Evolutionary conservation across 2,113 vertebrate species (phyloP).

Genomic region (Pelmatolapia mariae): DNA sequence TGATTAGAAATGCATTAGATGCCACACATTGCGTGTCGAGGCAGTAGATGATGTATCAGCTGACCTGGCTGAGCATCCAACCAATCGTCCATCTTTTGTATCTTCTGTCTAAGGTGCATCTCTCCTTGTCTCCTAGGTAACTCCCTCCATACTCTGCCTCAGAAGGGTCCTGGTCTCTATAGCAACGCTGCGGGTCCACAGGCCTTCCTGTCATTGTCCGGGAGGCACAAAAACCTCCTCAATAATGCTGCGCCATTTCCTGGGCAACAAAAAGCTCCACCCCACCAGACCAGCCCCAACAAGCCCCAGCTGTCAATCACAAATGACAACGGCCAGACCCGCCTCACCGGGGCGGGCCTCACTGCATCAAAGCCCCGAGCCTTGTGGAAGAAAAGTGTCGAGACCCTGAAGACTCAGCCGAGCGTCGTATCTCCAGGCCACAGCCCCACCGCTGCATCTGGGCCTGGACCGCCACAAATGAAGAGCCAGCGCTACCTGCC

Average conservation of each 20-base stretch:
- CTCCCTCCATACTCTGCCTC: slow-evolving; percentile 65
- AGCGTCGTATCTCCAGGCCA: slow-evolving; percentile 50
- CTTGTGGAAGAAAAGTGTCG: slow-evolving; percentile 94
- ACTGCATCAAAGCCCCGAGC: slow-evolving; percentile 82
- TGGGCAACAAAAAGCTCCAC: slow-evolving; percentile 63
- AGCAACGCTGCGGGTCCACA: slow-evolving; percentile 84
- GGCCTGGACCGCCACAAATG: slow-evolving; percentile 71
- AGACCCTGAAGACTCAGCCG: slow-evolving; percentile 85
- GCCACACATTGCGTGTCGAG: not conserved
- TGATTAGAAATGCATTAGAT: slow-evolving; percentile 13
- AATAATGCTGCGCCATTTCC: slow-evolving; percentile 89
- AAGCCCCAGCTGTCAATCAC: slow-evolving; percentile 86
- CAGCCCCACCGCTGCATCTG: slow-evolving; percentile 27
- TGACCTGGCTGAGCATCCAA: slow-evolving; percentile 18
- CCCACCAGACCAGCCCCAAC: slow-evolving; percentile 80
- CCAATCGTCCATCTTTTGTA: slow-evolving; percentile 30
- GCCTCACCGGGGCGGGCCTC: slow-evolving; percentile 20
- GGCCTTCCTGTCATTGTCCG: slow-evolving; percentile 75
- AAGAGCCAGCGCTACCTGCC: slow-evolving; percentile 91
- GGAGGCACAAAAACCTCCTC: slow-evolving; percentile 88
- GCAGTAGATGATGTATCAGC: slow-evolving; percentile 11
- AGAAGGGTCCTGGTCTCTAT: slow-evolving; percentile 78
- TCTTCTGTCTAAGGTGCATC: slow-evolving; percentile 49
- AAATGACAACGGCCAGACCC: slow-evolving; percentile 77
- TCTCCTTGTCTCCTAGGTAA: slow-evolving; percentile 69